A percentile compares a stretch with the other conserved stretches of the same genome.
Conservation (phyloP, 2,113 vertebrate species). For the Megaleporinus macrocephalus region DNA sequence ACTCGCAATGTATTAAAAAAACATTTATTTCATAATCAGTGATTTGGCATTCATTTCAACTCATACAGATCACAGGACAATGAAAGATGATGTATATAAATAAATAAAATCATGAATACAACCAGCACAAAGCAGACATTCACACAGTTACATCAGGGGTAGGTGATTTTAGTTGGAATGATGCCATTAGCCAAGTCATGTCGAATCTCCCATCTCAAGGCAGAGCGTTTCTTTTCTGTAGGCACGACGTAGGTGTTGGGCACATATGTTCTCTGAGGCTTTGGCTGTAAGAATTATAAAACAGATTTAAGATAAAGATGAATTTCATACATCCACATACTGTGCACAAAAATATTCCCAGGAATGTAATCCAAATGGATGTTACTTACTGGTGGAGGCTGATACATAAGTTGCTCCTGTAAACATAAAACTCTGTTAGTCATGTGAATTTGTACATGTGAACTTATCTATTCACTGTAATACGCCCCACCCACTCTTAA, state of each 20-base stretch:
- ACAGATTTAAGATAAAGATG: neutral
- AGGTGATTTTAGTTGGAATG: conserved; percentile 69
- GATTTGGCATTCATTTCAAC: conserved; percentile 29
- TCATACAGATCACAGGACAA: conserved; percentile 29
- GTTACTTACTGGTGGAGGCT: conserved; percentile 73
- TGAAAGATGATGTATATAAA: conserved; percentile 47
- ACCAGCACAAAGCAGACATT: conserved; percentile 20
- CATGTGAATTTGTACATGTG: neutral
- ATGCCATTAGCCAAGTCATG: conserved; percentile 82
- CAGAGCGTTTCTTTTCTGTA: conserved; percentile 85
- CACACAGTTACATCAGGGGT: neutral
- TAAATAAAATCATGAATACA: conserved; percentile 52
- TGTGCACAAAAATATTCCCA: neutral
- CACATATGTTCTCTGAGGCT: conserved; percentile 66
- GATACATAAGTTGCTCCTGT: conserved; percentile 75
- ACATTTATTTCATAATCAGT: conserved; percentile 58
- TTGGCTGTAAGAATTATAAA: conserved; percentile 61
- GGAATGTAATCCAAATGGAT: neutral
- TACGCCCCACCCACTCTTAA: too few relatives aligned
- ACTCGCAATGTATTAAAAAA: conserved; percentile 33
- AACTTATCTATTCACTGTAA: too few relatives aligned
- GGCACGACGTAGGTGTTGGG: conserved; percentile 87
- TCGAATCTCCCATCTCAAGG: conserved; percentile 85
- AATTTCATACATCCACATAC: neutral
- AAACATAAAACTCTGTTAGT: conserved; percentile 5